phyloP scores from a whole-genome alignment of 1,140 invertebrate genomes.

The Drosophila repleta region DNA sequence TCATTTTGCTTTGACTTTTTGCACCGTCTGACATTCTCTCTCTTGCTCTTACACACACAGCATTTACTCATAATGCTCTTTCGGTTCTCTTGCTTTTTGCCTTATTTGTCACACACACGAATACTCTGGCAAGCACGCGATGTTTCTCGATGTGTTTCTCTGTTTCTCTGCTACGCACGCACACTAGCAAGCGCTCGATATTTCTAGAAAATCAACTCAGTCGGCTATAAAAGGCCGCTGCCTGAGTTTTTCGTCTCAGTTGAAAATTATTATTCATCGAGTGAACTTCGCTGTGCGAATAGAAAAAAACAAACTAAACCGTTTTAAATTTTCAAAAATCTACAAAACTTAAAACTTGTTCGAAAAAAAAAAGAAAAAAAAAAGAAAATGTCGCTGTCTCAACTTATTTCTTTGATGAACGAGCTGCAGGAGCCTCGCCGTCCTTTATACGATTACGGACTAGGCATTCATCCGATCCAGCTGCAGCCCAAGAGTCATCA shows the following conservation, averaged over 20 bases:
- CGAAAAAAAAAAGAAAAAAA: neutral
- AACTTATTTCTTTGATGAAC: conserved; percentile 61
- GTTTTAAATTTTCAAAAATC: neutral
- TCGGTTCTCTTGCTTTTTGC: neutral
- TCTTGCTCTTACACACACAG: neutral
- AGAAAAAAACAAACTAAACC: neutral
- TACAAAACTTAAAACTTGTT: neutral
- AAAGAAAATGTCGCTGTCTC: conserved; percentile 62
- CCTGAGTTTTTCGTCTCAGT: conserved; percentile 1
- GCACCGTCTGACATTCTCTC: neutral
- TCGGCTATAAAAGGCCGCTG: conserved; percentile 19
- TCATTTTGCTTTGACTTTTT: neutral
- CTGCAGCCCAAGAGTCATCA: conserved; percentile 30
- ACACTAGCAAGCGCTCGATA: conserved; percentile 6
- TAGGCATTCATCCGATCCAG: conserved; percentile 53
- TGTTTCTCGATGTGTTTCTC: conserved; percentile 5
- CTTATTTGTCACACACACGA: neutral
- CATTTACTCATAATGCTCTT: neutral
- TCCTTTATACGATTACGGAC: conserved; percentile 60
- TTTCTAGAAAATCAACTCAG: conserved; percentile 20
- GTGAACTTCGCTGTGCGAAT: conserved; percentile 2
- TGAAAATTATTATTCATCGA: conserved; percentile 1
- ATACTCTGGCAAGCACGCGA: neutral
- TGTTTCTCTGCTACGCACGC: neutral
- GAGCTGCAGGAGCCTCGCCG: conserved; percentile 53